Evolutionary conservation across 2,888 invertebrate genomes (phyloP), one percentile per base, ranked within the genome.

Genomic region (Pecten maximus): DNA sequence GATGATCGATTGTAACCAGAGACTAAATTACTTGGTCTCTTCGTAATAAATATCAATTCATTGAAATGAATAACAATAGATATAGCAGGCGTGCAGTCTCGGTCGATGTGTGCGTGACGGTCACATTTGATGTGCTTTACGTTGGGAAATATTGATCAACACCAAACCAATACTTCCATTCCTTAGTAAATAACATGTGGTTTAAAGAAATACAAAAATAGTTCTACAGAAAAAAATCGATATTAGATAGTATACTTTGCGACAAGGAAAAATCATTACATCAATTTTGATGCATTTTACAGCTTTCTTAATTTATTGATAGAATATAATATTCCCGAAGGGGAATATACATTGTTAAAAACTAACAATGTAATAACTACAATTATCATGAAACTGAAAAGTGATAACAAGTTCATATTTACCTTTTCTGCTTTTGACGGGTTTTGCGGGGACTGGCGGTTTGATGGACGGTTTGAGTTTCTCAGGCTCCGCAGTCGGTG

Each of bases 381-480:
- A n/a, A n/a, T n/a, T n/a, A n/a, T n/a, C 12, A 44, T 44, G 12
- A 6, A 12, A 44, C 44, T 44, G 12, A 44, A n/a, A n/a, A 44
- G 12, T 28, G 10, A 74, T 12, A 74, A 3, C 28, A 28, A 74
- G 3, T 0, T 74, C 12, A 74, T 74, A 74, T 74, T 74, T 74
- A 74, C 74, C 74, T 74, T 74, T 74, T 23, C 74, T 74, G 28
- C 74, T 74, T 23, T 74, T 74, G 35, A 74, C 74, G 74, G 74
- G 74, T 74, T 74, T 74, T 12, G 74, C 74, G 74, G 74, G 74
- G 16, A 74, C 74, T 28, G 74, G 74, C 28, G 74, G 74, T 35
- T 74, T 74, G 35, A 74, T 74, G 74, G 74, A 74, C 74, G 74
- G 74, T 35, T 74, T 74, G 74, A 74, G 74, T 35, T 74, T 74